Base-by-base conservation (phyloP, 2,888 invertebrate species). In the Melipona beecheii region DNA sequence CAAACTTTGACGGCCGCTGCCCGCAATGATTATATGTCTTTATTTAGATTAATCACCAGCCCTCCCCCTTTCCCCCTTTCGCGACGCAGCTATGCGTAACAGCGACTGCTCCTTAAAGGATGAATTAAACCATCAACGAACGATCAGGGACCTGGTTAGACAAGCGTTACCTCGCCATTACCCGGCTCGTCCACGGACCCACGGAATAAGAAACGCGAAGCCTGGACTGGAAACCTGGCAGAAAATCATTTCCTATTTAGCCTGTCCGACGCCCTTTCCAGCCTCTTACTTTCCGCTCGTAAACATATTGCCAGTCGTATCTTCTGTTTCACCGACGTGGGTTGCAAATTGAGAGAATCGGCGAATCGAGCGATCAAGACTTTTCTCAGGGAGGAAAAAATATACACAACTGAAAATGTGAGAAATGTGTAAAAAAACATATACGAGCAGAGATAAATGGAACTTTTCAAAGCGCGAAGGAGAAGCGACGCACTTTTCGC, bases 191-290 rank as follows among this genome's bases (percentile, higher is more conserved):
- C 58, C 56, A 74, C 79, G 62, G 72, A 21, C 27, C 52, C 36
- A 68, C 68, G 69, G 69, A 70, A 73, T 64, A 75, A 80, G 31
- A 36, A 72, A 71, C 60, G 75, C 31, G 84, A 75, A 80, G 72
- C 75, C 43, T 43, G 77, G 79, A 64, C 71, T 79, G 75, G 9
- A 75, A 73, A 77, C 77, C 60, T 77, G 79, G 81, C 83, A 86
- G 83, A 86, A 86, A 86, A 86, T 86, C 85, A 86, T 86, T 86
- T 85, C 86, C 83, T 72, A 81, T 79, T 81, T 78, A 52, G 43
- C 64, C 0, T 43, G 9, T 9, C 27, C 49, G 60, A 49, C 5
- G 65, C 71, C 71, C 54, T 60, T 21, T 31, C 66, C 31, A 24
- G 50, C n/a, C 50, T 68, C 56, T 70, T 43, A 36, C 58, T 24